These are phyloP conservation scores for Xiphophorus couchianus DNA, from an alignment of 2,113 vertebrate genomes.

Conservation along the genomic window DNA sequence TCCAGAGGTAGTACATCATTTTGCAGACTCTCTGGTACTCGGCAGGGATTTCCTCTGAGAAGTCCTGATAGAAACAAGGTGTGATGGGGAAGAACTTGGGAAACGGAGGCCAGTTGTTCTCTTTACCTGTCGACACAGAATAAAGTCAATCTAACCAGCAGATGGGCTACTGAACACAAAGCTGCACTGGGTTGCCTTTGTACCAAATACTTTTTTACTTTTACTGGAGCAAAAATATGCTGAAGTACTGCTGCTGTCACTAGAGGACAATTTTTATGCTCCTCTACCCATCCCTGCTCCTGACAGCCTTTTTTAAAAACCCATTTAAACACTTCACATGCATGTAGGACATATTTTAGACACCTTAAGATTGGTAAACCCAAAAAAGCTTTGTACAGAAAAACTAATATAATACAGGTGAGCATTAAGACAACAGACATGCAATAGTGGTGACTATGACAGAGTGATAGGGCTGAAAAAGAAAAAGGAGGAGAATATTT, in stretches of 20 bases:
- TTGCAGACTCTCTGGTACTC: conserved; percentile 91
- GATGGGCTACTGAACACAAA: no score
- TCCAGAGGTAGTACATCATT: conserved; percentile 98
- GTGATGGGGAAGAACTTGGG: conserved; percentile 89
- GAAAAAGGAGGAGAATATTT: no score
- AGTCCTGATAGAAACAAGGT: conserved; percentile 97
- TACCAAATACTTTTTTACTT: no score
- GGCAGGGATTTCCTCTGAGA: conserved; percentile 90
- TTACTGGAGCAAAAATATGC: no score
- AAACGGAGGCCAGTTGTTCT: conserved; percentile 96
- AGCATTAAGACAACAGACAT: not conserved
- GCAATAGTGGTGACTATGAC: no score
- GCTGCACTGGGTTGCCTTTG: no score
- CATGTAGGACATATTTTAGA: not conserved
- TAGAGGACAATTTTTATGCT: no score
- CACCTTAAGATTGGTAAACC: not conserved
- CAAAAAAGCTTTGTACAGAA: not conserved
- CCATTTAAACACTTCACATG: no score
- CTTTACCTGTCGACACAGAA: conserved; percentile 78
- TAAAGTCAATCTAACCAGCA: not conserved
- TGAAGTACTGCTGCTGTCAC: no score
- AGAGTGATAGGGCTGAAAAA: no score
- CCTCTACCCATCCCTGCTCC: no score
- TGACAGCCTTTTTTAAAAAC: no score
- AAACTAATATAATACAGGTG: not conserved